Evolutionary conservation across 2,113 vertebrate genomes (phyloP).

Genomic region (Papio anubis): DNA sequence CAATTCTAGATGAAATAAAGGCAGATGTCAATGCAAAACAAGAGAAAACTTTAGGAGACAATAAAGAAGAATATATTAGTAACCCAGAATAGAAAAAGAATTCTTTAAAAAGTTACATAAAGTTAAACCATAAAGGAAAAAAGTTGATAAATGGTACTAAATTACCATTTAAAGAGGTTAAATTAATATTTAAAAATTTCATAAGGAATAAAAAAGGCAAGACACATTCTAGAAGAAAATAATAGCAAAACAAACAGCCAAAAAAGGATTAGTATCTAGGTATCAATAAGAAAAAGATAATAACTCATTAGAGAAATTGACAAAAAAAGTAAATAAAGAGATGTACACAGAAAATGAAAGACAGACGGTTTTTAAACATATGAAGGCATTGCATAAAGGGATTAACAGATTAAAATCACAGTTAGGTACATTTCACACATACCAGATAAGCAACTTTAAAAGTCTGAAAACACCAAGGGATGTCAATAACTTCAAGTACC

Average conservation of each 20-base stretch:
- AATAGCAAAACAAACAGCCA: neutral
- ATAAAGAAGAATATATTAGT: neutral
- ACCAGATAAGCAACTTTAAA: neutral
- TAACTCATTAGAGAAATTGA: neutral
- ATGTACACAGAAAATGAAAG: neutral
- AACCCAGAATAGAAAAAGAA: neutral
- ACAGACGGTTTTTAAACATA: neutral
- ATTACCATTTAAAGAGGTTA: slow-evolving; percentile 16
- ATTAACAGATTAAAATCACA: neutral
- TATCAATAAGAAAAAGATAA: neutral
- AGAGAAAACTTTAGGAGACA: neutral
- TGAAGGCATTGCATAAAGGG: neutral
- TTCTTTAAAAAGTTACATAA: neutral
- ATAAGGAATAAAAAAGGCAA: neutral
- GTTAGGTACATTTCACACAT: neutral
- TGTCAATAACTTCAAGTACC: neutral
- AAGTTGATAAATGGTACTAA: neutral
- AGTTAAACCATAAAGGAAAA: slow-evolving; percentile 15
- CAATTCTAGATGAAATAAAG: neutral
- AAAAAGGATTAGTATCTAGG: neutral
- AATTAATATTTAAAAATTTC: neutral
- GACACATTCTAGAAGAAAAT: neutral
- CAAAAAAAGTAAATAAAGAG: neutral
- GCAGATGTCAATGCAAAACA: neutral
- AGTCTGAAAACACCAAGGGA: neutral